Evolutionary conservation across 2,888 invertebrate species (phyloP).

Genomic region (Drosophila sordidapex): DNA sequence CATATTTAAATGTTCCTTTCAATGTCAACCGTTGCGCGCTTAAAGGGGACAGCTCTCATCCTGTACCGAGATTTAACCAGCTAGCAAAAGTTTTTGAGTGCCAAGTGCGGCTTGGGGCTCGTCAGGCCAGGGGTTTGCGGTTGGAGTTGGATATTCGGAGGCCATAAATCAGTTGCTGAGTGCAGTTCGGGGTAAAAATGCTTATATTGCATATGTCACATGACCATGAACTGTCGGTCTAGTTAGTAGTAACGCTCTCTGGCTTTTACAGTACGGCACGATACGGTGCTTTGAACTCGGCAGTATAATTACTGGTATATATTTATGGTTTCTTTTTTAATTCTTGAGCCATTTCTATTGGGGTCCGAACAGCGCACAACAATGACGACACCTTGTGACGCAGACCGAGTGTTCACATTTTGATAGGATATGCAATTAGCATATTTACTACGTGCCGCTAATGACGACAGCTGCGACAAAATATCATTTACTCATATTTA

Average conservation of each 20-base stretch:
- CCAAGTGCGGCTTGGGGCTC: constrained; percentile 40
- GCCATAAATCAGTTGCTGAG: constrained; percentile 50
- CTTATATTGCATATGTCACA: constrained; percentile 53
- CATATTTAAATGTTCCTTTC: constrained; percentile 56
- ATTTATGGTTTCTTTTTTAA: constrained; percentile 2
- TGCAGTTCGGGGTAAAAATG: constrained; percentile 44
- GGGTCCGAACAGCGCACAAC: not conserved
- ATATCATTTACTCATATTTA: constrained; percentile 21
- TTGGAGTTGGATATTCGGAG: not conserved
- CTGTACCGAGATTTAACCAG: constrained; percentile 18
- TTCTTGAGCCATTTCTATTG: not conserved
- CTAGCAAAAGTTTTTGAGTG: constrained; percentile 57
- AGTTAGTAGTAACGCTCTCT: constrained; percentile 18
- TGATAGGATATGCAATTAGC: constrained; percentile 13
- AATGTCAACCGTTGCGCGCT: constrained; percentile 65
- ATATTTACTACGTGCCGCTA: constrained; percentile 4
- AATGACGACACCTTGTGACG: constrained; percentile 40
- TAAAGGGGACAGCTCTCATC: constrained; percentile 12
- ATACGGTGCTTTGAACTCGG: constrained; percentile 46
- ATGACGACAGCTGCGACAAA: constrained; percentile 30
- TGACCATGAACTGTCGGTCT: constrained; percentile 58
- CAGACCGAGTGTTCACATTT: not conserved
- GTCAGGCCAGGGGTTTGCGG: not conserved
- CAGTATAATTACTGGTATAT: constrained; percentile 21
- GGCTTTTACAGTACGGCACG: not conserved